phyloP scores from a whole-genome alignment of 1,140 invertebrate genomes.

The Ladona fulva region DNA sequence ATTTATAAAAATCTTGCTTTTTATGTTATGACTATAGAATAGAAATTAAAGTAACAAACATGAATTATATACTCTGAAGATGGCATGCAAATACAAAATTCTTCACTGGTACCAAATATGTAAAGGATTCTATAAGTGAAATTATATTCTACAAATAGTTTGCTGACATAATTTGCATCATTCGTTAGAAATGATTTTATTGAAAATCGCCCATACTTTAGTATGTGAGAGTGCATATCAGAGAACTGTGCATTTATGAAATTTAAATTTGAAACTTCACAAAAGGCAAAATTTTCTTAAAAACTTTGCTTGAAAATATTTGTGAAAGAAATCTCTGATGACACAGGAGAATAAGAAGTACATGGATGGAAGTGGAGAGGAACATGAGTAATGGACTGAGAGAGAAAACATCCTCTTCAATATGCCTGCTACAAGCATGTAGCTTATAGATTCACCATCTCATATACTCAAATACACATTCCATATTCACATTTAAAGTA shows the following conservation, averaged over 20 bases:
- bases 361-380: neutral
- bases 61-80: neutral
- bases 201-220: neutral
- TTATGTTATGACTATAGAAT: neutral
- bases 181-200: neutral
- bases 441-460: neutral
- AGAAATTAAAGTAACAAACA: neutral
- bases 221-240: neutral
- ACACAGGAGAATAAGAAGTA: neutral
- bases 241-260: neutral
- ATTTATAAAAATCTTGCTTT: neutral
- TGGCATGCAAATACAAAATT: neutral
- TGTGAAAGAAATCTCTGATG: neutral
- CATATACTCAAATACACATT: neutral
- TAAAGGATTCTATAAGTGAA: neutral
- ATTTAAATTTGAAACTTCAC: neutral
- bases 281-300: neutral
- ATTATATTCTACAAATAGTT: neutral
- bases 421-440: neutral
- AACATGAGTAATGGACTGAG: neutral
- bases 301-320: neutral
- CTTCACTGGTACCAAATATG: neutral
- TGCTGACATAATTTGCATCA: neutral
- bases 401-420: neutral
- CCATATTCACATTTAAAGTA: neutral